phyloP scores from a whole-genome alignment of 1,140 invertebrate genomes.

The Wasmannia auropunctata region DNA sequence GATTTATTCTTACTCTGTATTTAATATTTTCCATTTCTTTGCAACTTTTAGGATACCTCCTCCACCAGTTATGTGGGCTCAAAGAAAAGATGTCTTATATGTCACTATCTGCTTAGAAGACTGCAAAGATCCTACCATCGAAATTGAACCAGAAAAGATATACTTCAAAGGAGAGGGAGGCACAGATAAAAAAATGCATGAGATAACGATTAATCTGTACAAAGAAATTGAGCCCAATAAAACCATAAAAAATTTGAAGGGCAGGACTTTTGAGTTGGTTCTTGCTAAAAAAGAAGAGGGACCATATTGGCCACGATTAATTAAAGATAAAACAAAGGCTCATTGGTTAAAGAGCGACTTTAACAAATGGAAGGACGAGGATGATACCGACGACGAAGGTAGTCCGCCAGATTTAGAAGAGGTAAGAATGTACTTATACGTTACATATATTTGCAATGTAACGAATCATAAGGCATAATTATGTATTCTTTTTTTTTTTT shows the following conservation, averaged over 20 bases:
- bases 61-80: slow-evolving; percentile 96
- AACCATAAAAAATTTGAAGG: slow-evolving; percentile 87
- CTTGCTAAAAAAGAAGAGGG: slow-evolving; percentile 89
- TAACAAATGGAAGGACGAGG: slow-evolving; percentile 98
- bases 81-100: slow-evolving; percentile 92
- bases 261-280: slow-evolving; percentile 87
- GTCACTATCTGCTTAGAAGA: slow-evolving; percentile 96
- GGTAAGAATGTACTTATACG: slow-evolving; percentile 80
- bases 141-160: slow-evolving; percentile 92
- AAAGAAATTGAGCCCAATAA: slow-evolving; percentile 93
- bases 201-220: slow-evolving; percentile 93
- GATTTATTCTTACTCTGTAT: no score
- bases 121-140: slow-evolving; percentile 93
- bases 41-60: slow-evolving; percentile 86
- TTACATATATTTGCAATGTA: not conserved
- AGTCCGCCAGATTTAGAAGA: slow-evolving; percentile 86
- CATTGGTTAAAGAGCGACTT: slow-evolving; percentile 99
- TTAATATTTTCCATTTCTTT: not conserved
- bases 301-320: slow-evolving; percentile 94
- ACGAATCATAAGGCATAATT: no score
- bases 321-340: slow-evolving; percentile 94
- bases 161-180: slow-evolving; percentile 95
- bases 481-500: no score
- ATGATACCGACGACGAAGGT: slow-evolving; percentile 90
- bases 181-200: slow-evolving; percentile 93